These are phyloP conservation scores for Drosophila cracens DNA, from an alignment of 2,888 invertebrate species.

Conservation along the genomic window DNA sequence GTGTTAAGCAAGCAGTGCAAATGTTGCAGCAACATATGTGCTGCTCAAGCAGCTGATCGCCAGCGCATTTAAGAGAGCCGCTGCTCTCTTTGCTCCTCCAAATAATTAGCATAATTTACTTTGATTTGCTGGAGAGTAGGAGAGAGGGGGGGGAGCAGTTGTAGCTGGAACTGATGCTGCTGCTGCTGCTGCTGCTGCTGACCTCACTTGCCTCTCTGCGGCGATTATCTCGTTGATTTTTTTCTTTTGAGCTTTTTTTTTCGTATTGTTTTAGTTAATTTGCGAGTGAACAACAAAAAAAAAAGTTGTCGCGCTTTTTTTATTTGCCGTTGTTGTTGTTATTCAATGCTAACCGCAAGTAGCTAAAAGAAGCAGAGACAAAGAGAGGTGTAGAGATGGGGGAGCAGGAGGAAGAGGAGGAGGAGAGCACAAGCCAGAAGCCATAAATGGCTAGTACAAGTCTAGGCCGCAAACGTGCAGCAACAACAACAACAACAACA, in stretches of 20 bases:
- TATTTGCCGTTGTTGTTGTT: conserved; percentile 8
- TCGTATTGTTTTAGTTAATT: conserved; percentile 67
- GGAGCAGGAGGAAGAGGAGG: background rate
- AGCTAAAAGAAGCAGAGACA: conserved; percentile 2
- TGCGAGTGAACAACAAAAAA: conserved; percentile 57
- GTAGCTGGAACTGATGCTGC: conserved; percentile 21
- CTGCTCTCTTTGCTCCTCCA: conserved; percentile 13
- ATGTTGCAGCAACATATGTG: background rate
- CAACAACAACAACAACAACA: conserved; percentile 12
- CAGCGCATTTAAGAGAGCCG: background rate
- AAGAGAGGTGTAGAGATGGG: background rate
- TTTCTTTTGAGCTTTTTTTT: conserved; percentile 14
- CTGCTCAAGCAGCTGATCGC: conserved; percentile 7
- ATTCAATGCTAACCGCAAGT: conserved; percentile 71
- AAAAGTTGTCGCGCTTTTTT: conserved; percentile 47
- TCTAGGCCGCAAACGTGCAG: conserved; percentile 59
- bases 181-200: conserved; percentile 54
- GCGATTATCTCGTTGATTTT: conserved; percentile 37
- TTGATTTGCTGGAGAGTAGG: conserved; percentile 31
- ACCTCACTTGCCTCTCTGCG: conserved; percentile 49
- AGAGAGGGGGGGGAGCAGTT: conserved; percentile 1
- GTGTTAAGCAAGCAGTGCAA: background rate
- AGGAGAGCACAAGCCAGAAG: conserved; percentile 56
- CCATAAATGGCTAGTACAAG: conserved; percentile 79
- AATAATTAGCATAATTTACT: conserved; percentile 75